These are phyloP conservation scores for Yponomeuta cagnagella DNA, from an alignment of 2,888 invertebrate genomes.

Conservation along the genomic window DNA sequence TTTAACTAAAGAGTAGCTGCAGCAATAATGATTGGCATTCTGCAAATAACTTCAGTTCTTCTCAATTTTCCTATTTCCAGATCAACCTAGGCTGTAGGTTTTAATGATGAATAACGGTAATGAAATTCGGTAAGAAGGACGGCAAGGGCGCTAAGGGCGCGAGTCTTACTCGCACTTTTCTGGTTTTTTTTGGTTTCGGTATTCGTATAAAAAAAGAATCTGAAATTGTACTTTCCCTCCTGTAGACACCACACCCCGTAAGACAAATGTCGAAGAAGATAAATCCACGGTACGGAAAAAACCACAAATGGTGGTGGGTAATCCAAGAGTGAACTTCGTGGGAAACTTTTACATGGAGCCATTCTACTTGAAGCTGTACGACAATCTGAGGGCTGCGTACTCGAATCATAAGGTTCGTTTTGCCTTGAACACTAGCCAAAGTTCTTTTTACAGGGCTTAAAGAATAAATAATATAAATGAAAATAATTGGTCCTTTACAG, in stretches of 20 bases:
- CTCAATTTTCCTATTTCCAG: too few species aligned
- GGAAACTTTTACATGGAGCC: constrained; percentile 82
- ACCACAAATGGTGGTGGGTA: constrained; percentile 37
- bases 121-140: too few species aligned
- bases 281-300: constrained; percentile 51
- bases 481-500: too few species aligned
- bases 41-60: too few species aligned
- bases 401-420: constrained; percentile 87
- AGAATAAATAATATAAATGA: too few species aligned
- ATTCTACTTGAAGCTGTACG: constrained; percentile 91
- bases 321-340: constrained; percentile 57
- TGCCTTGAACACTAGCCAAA: constrained; percentile 41
- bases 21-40: too few species aligned
- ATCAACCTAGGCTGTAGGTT: too few species aligned
- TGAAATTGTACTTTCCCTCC: background rate
- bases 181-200: background rate
- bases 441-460: background rate
- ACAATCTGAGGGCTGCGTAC: constrained; percentile 86
- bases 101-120: too few species aligned
- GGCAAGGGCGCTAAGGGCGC: too few species aligned
- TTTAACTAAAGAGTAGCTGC: too few species aligned
- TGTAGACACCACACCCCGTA: constrained; percentile 46
- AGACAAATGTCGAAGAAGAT: constrained; percentile 48
- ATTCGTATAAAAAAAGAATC: background rate
- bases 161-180: too few species aligned